These are phyloP conservation scores for Eubucco bourcierii DNA, from an alignment of 2,113 vertebrate species.

Conservation along the genomic window DNA sequence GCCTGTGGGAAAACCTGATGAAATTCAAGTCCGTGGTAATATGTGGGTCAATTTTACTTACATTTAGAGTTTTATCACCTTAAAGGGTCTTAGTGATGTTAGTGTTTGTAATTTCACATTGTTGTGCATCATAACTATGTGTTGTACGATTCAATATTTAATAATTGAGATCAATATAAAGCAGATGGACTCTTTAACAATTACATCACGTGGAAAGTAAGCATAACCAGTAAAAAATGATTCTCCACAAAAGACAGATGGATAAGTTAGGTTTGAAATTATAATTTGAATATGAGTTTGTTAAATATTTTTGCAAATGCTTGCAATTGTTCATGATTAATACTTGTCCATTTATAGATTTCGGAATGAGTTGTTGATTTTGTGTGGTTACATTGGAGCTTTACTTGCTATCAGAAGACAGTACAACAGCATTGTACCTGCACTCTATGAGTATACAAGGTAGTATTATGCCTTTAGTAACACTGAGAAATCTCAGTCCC, in stretches of 20 bases:
- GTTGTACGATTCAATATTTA: not conserved
- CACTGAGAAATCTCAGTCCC: not conserved
- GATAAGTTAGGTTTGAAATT: not conserved
- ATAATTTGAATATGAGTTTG: not conserved
- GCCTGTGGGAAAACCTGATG: not conserved
- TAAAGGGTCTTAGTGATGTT: not conserved
- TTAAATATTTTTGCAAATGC: not conserved
- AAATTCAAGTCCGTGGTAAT: not conserved
- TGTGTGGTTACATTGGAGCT: slow-evolving; percentile 91
- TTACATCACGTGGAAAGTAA: not conserved
- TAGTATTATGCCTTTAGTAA: slow-evolving; percentile 49
- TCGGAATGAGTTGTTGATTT: slow-evolving; percentile 92
- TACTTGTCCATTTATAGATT: slow-evolving; percentile 72
- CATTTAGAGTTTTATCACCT: not conserved
- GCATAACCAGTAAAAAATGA: not conserved
- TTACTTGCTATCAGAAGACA: slow-evolving; percentile 88
- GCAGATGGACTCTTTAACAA: not conserved
- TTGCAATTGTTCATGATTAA: not conserved
- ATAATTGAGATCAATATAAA: not conserved
- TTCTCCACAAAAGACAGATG: not conserved
- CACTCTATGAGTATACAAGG: slow-evolving; percentile 97
- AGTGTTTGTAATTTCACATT: not conserved
- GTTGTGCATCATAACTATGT: not conserved
- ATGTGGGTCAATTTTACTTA: not conserved
- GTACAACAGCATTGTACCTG: slow-evolving; percentile 92